Base-by-base conservation (phyloP, 2,797 vertebrate species). In the Myoxocephalus aenaeus region DNA sequence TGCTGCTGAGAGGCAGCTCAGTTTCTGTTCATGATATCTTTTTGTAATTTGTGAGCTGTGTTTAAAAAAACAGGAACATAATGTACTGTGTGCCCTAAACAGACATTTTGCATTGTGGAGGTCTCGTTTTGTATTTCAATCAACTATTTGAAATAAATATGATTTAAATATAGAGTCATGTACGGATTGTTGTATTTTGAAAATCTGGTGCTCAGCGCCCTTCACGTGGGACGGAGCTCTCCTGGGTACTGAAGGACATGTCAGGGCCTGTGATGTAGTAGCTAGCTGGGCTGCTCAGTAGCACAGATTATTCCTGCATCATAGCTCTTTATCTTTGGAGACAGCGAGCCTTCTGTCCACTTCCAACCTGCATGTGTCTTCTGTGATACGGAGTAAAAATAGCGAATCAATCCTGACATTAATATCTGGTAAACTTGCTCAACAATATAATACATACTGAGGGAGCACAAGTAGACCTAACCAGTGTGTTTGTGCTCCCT, bases 271-370 rank as follows among this genome's bases (percentile, higher is more conserved):
- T 86, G 76, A 89, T 75, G 65, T 77, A 54, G 70, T 12, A 64
- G 65, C 56, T 51, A 51, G 74, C 67, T 65, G 44, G 27, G 65
- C 66, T 61, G 88, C 78, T 88, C 85, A 82, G 58, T 75, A 76
- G 73, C 36, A 74, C 82, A 79, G 65, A 84, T 79, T 87, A 81
- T 73, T 75, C 70, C 80, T 81, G 81, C 70, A 79, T 70, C 70
- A 54, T 25, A n/a, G 36, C 71, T 72, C 62, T 76, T 62, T 63
- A 71, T 80, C 69, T 66, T 54, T n/a, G 27, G 14, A 66, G 58
- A 64, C 67, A 72, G 34, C 1, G 3, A 69, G 48, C 42, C 53
- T 34, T 69, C 57, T 58, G 61, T 68, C 53, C 53, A 42, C 36
- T 50, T 32, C 57, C 22, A 38, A 51, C 70, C 66, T 20, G 65